Conservation (phyloP, 2,888 invertebrate species). For the Ochropacha duplaris region DNA sequence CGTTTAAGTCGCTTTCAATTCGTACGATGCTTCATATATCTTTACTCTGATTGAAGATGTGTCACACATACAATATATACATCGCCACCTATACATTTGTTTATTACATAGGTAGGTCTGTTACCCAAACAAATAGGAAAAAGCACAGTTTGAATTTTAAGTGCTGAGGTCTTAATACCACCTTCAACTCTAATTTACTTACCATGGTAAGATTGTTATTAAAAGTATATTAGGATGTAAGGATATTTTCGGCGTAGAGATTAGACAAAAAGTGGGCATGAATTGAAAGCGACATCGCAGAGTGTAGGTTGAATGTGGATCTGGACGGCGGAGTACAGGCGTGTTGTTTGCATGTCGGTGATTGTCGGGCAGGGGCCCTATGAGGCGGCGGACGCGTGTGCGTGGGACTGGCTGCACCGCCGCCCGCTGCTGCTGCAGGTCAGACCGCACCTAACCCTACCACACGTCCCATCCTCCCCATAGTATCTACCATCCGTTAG, state of each 20-base stretch:
- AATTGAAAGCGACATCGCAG: conserved; percentile 13
- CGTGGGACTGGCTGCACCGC: conserved; percentile 82
- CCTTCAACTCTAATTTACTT: no score
- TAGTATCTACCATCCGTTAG: conserved; percentile 5
- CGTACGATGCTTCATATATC: conserved; percentile 5
- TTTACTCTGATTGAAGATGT: background rate
- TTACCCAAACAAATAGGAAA: no score
- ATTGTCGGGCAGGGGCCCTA: conserved; percentile 75
- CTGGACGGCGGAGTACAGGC: conserved; percentile 57
- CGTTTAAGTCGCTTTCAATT: conserved; percentile 42
- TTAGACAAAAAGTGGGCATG: conserved; percentile 5
- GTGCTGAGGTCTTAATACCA: no score
- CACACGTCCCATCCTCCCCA: conserved; percentile 10
- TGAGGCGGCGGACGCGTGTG: conserved; percentile 66
- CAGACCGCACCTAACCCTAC: conserved; percentile 68
- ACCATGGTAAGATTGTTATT: no score
- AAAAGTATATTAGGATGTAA: no score
- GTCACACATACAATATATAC: background rate
- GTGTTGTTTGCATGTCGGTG: conserved; percentile 80
- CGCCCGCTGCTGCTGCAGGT: conserved; percentile 94
- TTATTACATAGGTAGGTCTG: no score
- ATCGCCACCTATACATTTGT: no score
- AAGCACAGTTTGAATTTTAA: no score
- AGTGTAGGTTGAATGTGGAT: conserved; percentile 29
- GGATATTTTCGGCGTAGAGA: no score